Percentiles rank a stretch among this genome's conserved stretches.
Conservation (phyloP, 2,797 vertebrate species). For the Acanthopagrus latus region DNA sequence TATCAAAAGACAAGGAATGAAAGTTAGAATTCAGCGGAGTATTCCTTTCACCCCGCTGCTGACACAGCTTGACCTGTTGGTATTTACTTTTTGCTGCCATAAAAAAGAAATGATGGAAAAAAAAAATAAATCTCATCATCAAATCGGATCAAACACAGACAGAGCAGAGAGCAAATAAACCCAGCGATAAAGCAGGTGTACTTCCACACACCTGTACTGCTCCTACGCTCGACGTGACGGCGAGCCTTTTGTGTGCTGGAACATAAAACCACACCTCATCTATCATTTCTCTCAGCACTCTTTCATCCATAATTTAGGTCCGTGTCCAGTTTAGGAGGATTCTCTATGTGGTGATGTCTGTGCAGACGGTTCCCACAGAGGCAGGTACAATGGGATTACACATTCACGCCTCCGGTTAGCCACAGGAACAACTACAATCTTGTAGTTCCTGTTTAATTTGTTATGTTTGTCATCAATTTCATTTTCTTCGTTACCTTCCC, state of each 20-base stretch:
- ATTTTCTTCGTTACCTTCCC: not conserved
- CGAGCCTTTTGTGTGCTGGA: constrained; percentile 19
- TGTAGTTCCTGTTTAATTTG: constrained; percentile 25
- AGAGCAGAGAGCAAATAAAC: not conserved
- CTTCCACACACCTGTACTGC: constrained; percentile 4
- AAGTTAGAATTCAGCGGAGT: not conserved
- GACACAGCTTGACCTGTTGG: not conserved
- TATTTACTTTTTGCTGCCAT: not conserved
- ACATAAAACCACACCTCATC: constrained; percentile 33
- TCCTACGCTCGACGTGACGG: not conserved
- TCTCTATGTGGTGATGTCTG: constrained; percentile 15
- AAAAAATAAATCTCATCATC: constrained; percentile 6
- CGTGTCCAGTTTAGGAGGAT: constrained; percentile 3
- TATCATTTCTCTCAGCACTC: constrained; percentile 12
- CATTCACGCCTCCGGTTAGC: constrained; percentile 47
- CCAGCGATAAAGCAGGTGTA: not conserved
- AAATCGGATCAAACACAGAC: constrained; percentile 12
- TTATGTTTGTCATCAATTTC: not conserved
- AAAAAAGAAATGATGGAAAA: not conserved
- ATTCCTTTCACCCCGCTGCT: not conserved
- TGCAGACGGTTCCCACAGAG: constrained; percentile 28
- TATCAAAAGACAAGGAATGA: not conserved
- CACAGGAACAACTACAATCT: constrained; percentile 15
- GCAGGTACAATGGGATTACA: constrained; percentile 23
- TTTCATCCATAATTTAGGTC: constrained; percentile 34